Evolutionary conservation across 2,113 vertebrate genomes (phyloP).

Genomic region (Spermophilus dauricus): DNA sequence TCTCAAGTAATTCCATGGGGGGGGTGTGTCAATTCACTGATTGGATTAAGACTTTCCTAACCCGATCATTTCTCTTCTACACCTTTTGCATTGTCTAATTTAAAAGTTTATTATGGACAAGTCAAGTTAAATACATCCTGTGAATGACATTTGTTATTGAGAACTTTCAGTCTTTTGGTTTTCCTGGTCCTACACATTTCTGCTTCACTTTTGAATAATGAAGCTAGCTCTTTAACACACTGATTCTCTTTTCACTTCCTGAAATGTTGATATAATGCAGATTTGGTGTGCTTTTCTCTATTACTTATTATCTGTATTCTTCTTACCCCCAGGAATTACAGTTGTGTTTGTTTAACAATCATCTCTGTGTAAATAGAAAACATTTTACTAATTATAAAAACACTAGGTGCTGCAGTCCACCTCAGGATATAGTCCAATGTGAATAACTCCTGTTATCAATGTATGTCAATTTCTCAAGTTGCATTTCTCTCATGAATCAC

Average conservation of each 20-base stretch:
- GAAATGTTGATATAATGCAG: neutral
- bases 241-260: neutral
- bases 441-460: neutral
- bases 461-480: neutral
- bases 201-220: neutral
- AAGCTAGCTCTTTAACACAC: neutral
- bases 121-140: neutral
- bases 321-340: neutral
- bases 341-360: neutral
- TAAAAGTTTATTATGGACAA: neutral
- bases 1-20: too few species aligned
- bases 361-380: neutral
- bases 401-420: neutral
- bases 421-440: neutral
- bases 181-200: neutral
- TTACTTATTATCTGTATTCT: neutral
- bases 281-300: neutral
- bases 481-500: neutral
- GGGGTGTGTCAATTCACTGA: too few species aligned
- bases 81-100: neutral
- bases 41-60: too few species aligned
- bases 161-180: neutral
- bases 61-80: too few species aligned
- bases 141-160: neutral
- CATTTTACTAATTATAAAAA: neutral